Percentiles rank a stretch among this genome's conserved stretches.
Conservation (phyloP, 2,113 vertebrate species). For the Strix aluco region DNA sequence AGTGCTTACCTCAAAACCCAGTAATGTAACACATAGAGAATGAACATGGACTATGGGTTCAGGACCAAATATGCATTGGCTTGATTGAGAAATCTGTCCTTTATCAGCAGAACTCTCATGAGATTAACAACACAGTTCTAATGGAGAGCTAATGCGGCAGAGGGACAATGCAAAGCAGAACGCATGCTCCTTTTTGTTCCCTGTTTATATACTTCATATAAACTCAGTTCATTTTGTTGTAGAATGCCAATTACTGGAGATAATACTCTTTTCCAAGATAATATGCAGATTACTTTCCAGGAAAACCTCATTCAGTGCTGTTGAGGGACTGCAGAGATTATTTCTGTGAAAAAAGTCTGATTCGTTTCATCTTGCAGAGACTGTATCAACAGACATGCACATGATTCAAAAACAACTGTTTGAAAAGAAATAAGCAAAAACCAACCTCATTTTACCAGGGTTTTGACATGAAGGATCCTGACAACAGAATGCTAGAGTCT, state of each 20-base stretch:
- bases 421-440: slow-evolving; percentile 16
- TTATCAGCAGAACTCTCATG: background rate
- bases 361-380: background rate
- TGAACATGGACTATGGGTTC: background rate
- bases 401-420: background rate
- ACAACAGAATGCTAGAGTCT: background rate
- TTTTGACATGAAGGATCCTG: background rate
- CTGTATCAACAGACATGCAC: background rate
- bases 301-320: background rate
- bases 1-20: background rate
- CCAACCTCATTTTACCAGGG: background rate
- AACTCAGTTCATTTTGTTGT: background rate
- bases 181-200: rapidly evolving
- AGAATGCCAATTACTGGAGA: background rate
- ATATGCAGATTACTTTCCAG: background rate
- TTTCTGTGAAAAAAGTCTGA: background rate
- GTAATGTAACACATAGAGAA: background rate
- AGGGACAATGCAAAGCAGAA: background rate
- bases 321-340: background rate
- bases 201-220: background rate
- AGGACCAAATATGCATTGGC: background rate
- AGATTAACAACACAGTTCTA: background rate
- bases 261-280: background rate
- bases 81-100: background rate
- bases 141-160: background rate